phyloP scores from a whole-genome alignment of 2,888 invertebrate species.

The Dryococelus australis region DNA sequence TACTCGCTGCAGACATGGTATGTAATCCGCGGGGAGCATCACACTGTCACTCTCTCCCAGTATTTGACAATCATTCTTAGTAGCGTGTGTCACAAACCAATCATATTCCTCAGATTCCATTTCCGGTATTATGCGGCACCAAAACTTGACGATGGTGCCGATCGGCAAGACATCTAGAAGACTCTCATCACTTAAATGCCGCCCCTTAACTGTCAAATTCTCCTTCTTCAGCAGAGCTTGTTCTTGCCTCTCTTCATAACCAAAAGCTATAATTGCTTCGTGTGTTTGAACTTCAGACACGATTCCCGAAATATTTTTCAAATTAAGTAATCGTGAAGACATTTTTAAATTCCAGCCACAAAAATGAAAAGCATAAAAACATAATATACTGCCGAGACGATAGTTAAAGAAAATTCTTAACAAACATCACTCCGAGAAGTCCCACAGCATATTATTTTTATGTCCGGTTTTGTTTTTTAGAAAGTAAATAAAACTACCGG shows the following conservation, averaged over 20 bases:
- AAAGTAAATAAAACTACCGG: too few relatives aligned
- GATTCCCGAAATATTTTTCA: background rate
- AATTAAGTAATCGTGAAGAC: background rate
- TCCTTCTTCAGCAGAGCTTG: background rate
- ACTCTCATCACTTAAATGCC: background rate
- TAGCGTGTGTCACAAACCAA: background rate
- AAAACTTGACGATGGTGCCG: background rate
- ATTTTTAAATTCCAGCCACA: background rate
- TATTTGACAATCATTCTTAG: background rate
- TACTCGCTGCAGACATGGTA: background rate
- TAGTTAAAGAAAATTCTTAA: too few relatives aligned
- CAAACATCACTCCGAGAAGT: too few relatives aligned
- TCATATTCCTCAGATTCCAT: background rate
- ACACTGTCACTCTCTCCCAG: background rate
- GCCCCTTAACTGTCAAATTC: background rate
- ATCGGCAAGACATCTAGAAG: background rate
- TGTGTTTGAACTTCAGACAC: background rate
- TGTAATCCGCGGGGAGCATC: background rate
- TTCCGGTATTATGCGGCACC: background rate
- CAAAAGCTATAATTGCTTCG: conserved; percentile 1
- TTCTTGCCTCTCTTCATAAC: background rate
- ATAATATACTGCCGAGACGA: too few relatives aligned
- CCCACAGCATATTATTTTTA: too few relatives aligned
- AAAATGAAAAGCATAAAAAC: too few relatives aligned
- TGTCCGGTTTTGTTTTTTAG: too few relatives aligned